Conservation (phyloP, 2,888 invertebrate species). For the Anoncus sp. region DNA sequence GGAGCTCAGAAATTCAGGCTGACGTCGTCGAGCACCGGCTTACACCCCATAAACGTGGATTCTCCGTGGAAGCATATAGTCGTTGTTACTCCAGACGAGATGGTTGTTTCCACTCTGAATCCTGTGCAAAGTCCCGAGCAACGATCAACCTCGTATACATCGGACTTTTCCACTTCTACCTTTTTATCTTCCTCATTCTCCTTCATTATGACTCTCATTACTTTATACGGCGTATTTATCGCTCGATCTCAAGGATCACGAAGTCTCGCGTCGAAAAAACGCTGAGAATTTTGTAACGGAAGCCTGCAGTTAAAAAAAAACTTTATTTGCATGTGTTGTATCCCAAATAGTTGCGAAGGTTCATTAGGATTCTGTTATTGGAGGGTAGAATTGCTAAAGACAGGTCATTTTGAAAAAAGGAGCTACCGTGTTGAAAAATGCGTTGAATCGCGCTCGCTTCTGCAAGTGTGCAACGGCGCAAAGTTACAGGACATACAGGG, state of each 20-base stretch:
- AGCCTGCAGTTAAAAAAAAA: not conserved
- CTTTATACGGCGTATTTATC: not conserved
- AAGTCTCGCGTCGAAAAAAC: too few relatives aligned
- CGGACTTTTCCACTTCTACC: constrained; percentile 42
- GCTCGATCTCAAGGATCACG: not conserved
- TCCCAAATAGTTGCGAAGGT: not conserved
- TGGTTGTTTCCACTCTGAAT: constrained; percentile 15
- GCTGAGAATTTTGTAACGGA: not conserved
- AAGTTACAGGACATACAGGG: too few relatives aligned
- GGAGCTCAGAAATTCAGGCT: constrained; percentile 37
- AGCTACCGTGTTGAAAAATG: not conserved
- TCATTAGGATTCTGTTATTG: not conserved
- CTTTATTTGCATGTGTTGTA: not conserved
- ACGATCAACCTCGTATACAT: constrained; percentile 47
- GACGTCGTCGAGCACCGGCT: constrained; percentile 66
- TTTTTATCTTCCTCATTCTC: constrained; percentile 2
- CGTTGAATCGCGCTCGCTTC: too few relatives aligned
- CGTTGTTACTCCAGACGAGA: constrained; percentile 23
- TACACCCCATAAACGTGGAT: constrained; percentile 71
- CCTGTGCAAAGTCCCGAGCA: constrained; percentile 7
- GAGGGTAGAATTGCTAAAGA: not conserved
- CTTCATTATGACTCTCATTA: not conserved
- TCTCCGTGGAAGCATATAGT: constrained; percentile 39
- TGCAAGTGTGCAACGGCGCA: too few relatives aligned
- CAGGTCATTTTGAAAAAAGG: not conserved